Conservation (phyloP, 2,888 invertebrate genomes). For the Hylaea fasciaria region DNA sequence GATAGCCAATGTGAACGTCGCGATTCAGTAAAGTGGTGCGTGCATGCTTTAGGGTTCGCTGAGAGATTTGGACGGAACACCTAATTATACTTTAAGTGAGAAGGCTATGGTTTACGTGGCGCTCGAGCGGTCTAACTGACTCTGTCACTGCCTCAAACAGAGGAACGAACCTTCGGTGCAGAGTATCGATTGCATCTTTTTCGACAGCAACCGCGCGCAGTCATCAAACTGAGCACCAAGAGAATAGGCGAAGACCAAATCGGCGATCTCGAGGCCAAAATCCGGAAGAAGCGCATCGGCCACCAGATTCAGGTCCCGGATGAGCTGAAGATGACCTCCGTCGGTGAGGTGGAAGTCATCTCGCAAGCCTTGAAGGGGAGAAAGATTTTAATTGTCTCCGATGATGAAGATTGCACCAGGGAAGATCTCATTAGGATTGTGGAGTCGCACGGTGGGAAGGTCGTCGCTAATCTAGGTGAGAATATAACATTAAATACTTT, state of each 20-base stretch:
- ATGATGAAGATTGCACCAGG: conserved; percentile 65
- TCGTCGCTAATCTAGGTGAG: conserved; percentile 68
- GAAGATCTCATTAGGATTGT: conserved; percentile 63
- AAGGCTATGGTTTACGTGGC: too few species aligned
- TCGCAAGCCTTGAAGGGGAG: conserved; percentile 65
- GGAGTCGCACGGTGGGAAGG: conserved; percentile 67
- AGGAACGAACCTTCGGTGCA: too few species aligned
- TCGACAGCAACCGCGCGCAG: conserved; percentile 45
- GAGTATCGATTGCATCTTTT: not conserved
- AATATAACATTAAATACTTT: not conserved
- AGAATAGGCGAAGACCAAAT: conserved; percentile 59
- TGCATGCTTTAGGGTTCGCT: too few species aligned
- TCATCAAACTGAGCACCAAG: conserved; percentile 66
- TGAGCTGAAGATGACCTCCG: conserved; percentile 55
- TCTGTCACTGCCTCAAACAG: too few species aligned
- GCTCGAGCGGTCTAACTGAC: too few species aligned
- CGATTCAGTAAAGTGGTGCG: too few species aligned
- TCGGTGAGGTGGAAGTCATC: conserved; percentile 50
- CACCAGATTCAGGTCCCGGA: conserved; percentile 61
- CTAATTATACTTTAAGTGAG: too few species aligned
- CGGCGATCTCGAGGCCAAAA: conserved; percentile 43
- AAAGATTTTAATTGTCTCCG: conserved; percentile 68
- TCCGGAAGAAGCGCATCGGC: conserved; percentile 56
- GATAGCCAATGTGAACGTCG: too few species aligned
- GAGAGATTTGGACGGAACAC: too few species aligned